Evolutionary conservation across 2,797 vertebrate species (phyloP).

Genomic region (Arctocebus calabarensis): DNA sequence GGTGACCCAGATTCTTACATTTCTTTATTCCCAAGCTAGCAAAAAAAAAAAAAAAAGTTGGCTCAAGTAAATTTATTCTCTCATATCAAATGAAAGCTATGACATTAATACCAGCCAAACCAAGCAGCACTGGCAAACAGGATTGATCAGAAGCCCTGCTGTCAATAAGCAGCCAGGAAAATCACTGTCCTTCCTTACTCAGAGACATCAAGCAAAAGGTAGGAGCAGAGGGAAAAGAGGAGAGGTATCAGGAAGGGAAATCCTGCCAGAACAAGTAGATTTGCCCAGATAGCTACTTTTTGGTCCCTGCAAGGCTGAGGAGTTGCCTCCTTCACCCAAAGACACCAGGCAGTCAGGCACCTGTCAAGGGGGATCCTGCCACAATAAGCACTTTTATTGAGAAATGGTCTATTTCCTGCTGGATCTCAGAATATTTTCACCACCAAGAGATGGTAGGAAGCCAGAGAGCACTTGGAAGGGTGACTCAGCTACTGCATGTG

Average conservation of each 20-base stretch:
- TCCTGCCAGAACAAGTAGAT: neutral
- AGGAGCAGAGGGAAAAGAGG: neutral
- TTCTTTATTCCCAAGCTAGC: neutral
- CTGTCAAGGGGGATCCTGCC: neutral
- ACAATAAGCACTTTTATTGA: neutral
- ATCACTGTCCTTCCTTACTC: neutral
- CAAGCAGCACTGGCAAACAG: neutral
- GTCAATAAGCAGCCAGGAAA: neutral
- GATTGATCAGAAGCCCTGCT: neutral
- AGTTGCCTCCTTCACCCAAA: neutral
- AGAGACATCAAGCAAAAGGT: neutral
- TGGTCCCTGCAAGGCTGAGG: neutral
- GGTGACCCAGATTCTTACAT: neutral
- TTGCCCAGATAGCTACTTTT: neutral
- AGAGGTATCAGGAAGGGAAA: neutral
- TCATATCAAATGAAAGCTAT: neutral
- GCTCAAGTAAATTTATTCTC: no score
- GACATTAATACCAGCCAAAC: neutral
- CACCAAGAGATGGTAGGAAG: neutral
- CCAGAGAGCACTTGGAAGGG: neutral
- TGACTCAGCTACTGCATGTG: neutral
- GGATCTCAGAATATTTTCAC: neutral
- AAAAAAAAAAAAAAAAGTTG: neutral
- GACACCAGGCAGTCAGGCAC: neutral
- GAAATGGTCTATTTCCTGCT: neutral